phyloP scores from a whole-genome alignment of 2,888 invertebrate species.

The Drosophila rubida region DNA sequence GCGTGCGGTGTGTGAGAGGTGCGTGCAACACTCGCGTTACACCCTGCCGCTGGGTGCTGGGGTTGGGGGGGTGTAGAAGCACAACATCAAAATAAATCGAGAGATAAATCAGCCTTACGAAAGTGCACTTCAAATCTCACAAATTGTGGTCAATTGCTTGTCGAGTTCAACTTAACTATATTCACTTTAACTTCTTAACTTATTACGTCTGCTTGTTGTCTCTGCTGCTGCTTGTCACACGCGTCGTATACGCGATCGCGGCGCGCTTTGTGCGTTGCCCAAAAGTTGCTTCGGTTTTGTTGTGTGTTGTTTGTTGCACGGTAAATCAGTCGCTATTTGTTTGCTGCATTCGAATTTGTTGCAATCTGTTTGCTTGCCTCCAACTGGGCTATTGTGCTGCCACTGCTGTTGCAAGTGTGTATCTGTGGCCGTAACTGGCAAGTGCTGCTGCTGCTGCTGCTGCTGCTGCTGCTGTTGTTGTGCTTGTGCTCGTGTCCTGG shows the following conservation, averaged over 20 bases:
- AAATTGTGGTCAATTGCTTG: constrained; percentile 73
- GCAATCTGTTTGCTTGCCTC: constrained; percentile 56
- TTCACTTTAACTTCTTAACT: constrained; percentile 25
- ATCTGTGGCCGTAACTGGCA: constrained; percentile 52
- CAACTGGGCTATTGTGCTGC: constrained; percentile 39
- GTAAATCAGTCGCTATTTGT: constrained; percentile 57
- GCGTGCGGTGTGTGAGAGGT: constrained; percentile 5
- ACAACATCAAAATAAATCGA: constrained; percentile 83
- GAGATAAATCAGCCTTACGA: constrained; percentile 84
- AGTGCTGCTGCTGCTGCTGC: constrained; percentile 47
- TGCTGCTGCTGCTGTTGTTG: constrained; percentile 46
- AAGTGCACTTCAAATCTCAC: constrained; percentile 82
- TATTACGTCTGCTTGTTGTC: background rate
- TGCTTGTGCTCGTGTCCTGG: constrained; percentile 50
- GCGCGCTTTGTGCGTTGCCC: constrained; percentile 8
- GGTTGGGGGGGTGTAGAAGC: too few species aligned
- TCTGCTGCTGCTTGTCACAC: constrained; percentile 41
- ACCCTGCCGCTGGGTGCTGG: too few species aligned
- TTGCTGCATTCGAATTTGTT: constrained; percentile 34
- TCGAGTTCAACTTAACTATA: background rate
- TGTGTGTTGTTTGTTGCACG: constrained; percentile 31
- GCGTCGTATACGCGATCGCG: constrained; percentile 67
- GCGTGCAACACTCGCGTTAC: background rate
- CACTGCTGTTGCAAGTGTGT: constrained; percentile 58
- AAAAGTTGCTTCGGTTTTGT: constrained; percentile 10